A percentile compares a stretch with the other conserved stretches of the same genome.
Evolutionary conservation across 2,888 invertebrate species (phyloP).

Genomic region (Germaria angustata): DNA sequence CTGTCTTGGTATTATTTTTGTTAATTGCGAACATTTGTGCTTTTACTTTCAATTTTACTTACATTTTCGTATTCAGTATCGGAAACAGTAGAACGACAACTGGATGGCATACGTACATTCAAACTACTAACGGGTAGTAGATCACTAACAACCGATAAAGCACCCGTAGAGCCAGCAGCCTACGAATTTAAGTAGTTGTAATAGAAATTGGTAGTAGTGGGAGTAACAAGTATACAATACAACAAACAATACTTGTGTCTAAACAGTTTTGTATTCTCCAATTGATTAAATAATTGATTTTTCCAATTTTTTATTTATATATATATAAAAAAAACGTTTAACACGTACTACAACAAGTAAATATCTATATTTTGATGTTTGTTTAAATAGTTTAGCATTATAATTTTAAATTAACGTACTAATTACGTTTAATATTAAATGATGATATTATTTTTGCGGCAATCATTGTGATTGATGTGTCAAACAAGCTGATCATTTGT

Average conservation of each 20-base stretch:
- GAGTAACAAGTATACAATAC: constrained; percentile 41
- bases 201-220: not conserved
- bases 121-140: constrained; percentile 83
- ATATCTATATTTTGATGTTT: not conserved
- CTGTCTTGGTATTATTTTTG: not conserved
- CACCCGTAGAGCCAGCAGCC: constrained; percentile 84
- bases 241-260: constrained; percentile 65
- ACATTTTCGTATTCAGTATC: constrained; percentile 96
- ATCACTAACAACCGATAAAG: constrained; percentile 80
- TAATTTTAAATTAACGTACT: not conserved
- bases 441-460: not conserved
- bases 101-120: constrained; percentile 83
- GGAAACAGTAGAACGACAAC: constrained; percentile 93
- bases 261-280: constrained; percentile 11
- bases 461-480: constrained; percentile 2
- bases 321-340: not conserved
- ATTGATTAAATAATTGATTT: constrained; percentile 2
- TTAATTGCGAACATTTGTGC: not conserved
- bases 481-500: constrained; percentile 7
- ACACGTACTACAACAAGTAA: constrained; percentile 44
- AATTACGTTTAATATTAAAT: constrained; percentile 9
- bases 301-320: not conserved
- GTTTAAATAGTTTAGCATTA: not conserved
- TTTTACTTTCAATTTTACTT: constrained; percentile 81
- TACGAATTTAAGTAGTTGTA: constrained; percentile 79